phyloP scores from a whole-genome alignment of 2,113 vertebrate genomes.

The Poeciliopsis retropinna region DNA sequence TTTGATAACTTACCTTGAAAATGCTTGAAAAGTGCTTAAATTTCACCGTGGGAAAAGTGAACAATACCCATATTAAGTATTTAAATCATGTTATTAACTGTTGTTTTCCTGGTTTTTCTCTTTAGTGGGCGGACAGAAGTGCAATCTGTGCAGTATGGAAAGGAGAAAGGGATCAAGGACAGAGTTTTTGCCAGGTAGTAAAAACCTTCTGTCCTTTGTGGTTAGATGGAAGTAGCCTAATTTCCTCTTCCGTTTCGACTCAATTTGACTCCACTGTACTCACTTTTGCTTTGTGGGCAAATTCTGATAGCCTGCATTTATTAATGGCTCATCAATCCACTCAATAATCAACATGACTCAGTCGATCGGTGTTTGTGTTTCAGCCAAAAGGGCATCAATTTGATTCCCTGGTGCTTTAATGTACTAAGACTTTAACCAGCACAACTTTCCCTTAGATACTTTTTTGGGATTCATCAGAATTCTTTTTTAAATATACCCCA shows the following conservation, averaged over 20 bases:
- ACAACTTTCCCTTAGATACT: neutral
- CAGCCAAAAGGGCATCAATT: neutral
- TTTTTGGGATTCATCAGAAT: neutral
- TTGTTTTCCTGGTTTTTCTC: conserved; percentile 55
- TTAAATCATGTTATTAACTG: neutral
- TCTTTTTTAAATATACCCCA: neutral
- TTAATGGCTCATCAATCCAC: neutral
- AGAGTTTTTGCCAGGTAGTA: conserved; percentile 95
- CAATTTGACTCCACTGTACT: neutral
- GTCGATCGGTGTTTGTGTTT: neutral
- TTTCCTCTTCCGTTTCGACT: neutral
- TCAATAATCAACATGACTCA: neutral
- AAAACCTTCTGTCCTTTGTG: neutral
- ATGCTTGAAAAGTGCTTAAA: too few species aligned
- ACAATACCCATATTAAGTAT: neutral
- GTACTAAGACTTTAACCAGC: neutral
- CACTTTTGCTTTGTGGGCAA: neutral
- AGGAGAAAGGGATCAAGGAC: conserved; percentile 97
- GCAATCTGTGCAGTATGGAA: conserved; percentile 98
- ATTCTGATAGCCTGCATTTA: neutral
- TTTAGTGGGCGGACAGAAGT: conserved; percentile 95
- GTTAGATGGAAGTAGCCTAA: neutral
- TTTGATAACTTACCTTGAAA: too few species aligned
- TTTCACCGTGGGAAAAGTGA: too few species aligned
- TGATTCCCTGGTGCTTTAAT: neutral